Evolutionary conservation across 2,797 vertebrate genomes (phyloP), one percentile per base, ranked within the genome.

Genomic region (Hoplostethus atlanticus): DNA sequence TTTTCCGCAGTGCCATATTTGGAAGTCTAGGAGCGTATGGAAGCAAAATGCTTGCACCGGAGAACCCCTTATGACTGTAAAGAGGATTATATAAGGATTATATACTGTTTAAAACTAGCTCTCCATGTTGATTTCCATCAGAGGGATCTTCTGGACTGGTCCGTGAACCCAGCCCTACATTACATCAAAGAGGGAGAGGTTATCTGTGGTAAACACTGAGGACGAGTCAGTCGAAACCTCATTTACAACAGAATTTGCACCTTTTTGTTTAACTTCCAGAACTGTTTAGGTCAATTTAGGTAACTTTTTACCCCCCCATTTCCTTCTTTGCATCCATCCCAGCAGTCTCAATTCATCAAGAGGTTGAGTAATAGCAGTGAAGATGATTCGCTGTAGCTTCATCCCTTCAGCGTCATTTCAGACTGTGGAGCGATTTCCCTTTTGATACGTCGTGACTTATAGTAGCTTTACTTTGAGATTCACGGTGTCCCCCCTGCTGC

Each of bases 1-100:
- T 51, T 51, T 51, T 9, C 55, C 81, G 64, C 54, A 76, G 57
- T 52, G 40, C 38, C n/a, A 17, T 48, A 46, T 57, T 55, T 70
- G 40, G 15, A 17, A 71, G 3, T 72, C 70, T 34, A 9, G 30
- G 9, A 66, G 30, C 11, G 44, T 76, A 21, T 56, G 9, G 50
- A 52, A 70, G 13, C 52, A 59, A 59, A 63, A 59, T 17, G 30
- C 40, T 48, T 48, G 25, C 57, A 28, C 55, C 55, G 38, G 51
- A 31, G 51, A 57, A 16, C 42, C 21, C 17, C 48, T 8, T 53
- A 21, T 62, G 52, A 48, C 38, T 77, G 12, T 47, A 53, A 67
- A 64, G 55, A 48, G 17, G 53, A 66, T 79, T 70, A 68, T 52
- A 25, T 71, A 40, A 5, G n/a, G n/a, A 21, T 21, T 21, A 21